Evolutionary conservation across 1,140 invertebrate species (phyloP).

Genomic region (Drosophila suzukii): DNA sequence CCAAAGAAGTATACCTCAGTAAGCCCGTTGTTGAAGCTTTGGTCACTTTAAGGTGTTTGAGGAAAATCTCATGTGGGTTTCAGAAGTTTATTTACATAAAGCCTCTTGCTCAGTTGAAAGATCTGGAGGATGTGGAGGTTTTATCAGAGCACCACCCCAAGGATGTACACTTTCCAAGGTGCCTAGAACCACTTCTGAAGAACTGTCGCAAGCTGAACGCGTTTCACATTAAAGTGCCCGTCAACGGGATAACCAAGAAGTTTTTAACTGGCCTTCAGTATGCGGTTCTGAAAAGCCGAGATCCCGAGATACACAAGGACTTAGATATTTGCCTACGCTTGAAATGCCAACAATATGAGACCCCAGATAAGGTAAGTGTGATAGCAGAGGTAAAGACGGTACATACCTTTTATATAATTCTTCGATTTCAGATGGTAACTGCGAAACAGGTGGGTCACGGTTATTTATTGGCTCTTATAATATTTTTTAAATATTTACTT

Average conservation of each 20-base stretch:
- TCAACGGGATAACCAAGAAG: neutral
- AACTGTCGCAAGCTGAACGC: slow-evolving; percentile 5
- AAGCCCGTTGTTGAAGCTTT: neutral
- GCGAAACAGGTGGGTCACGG: neutral
- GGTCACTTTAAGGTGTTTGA: neutral
- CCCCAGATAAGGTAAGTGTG: neutral
- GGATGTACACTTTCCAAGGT: neutral
- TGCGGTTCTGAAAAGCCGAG: neutral
- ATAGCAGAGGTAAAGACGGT: no score
- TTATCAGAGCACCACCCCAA: slow-evolving; percentile 6
- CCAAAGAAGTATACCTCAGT: neutral
- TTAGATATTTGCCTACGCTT: neutral
- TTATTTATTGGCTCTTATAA: neutral
- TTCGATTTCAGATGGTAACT: neutral
- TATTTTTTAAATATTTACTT: neutral
- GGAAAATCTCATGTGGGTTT: neutral
- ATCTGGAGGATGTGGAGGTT: slow-evolving; percentile 1
- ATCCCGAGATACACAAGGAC: neutral
- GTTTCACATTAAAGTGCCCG: neutral
- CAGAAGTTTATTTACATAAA: slow-evolving; percentile 1
- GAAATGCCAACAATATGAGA: neutral
- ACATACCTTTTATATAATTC: neutral
- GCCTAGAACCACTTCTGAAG: neutral
- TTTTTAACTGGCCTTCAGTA: neutral
- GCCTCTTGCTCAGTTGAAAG: neutral